phyloP scores from a whole-genome alignment of 2,888 invertebrate genomes.

The Asteroscopus sphinx region DNA sequence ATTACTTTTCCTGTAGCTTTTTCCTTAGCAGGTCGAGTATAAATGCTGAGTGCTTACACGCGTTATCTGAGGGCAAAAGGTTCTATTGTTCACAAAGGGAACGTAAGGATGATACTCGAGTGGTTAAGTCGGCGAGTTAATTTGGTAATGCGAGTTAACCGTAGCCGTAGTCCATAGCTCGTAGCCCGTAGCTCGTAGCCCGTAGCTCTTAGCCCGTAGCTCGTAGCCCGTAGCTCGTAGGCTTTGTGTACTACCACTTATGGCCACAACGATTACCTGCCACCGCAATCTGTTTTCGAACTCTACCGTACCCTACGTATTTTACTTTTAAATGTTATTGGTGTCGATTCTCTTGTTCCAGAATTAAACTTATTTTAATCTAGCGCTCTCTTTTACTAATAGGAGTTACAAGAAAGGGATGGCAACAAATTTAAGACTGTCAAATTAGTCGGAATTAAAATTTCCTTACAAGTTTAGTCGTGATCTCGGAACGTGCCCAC shows the following conservation, averaged over 20 bases:
- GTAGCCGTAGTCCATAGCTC: slow-evolving; percentile 5
- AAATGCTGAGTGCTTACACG: slow-evolving; percentile 41
- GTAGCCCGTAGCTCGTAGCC: slow-evolving; percentile 1
- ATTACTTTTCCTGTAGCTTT: slow-evolving; percentile 57
- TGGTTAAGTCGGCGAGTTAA: slow-evolving; percentile 51
- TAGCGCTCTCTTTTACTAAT: too few species aligned
- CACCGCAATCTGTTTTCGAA: slow-evolving; percentile 1
- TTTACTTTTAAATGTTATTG: too few species aligned
- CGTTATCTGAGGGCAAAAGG: slow-evolving; percentile 46
- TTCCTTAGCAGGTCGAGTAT: slow-evolving; percentile 42
- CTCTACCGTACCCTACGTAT: background rate
- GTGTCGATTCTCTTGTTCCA: too few species aligned
- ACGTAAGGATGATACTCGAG: slow-evolving; percentile 37
- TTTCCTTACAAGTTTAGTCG: too few species aligned
- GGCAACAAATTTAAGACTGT: too few species aligned
- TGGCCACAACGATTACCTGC: slow-evolving; percentile 11
- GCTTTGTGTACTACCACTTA: background rate
- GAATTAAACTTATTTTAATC: too few species aligned
- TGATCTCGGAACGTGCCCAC: too few species aligned
- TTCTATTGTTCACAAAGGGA: slow-evolving; percentile 44
- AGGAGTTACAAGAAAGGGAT: too few species aligned
- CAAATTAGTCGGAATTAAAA: too few species aligned
- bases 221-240: background rate
- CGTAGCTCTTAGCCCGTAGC: slow-evolving; percentile 4
- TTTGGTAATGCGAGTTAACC: slow-evolving; percentile 51